Evolutionary conservation across 1,140 invertebrate species (phyloP).

Genomic region (Venturia canescens): DNA sequence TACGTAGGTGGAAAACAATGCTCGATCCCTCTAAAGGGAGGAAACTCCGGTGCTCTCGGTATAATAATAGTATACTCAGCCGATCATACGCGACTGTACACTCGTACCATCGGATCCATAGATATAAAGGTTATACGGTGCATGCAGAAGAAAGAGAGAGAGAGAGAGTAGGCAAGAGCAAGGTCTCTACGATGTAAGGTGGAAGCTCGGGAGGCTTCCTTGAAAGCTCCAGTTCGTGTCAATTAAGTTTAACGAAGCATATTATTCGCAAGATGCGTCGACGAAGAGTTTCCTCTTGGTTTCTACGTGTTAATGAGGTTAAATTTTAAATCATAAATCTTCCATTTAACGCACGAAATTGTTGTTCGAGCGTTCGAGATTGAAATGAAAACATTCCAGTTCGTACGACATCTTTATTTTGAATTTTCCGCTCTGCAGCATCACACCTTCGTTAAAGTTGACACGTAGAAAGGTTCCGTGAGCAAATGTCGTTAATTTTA

Average conservation of each 20-base stretch:
- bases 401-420: not conserved
- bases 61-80: conserved; percentile 35
- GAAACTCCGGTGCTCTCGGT: conserved; percentile 36
- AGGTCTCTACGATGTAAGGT: no score
- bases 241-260: conserved; percentile 41
- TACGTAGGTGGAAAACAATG: conserved; percentile 27
- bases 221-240: conserved; percentile 13
- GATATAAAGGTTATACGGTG: not conserved
- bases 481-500: not conserved
- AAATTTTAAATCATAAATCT: conserved; percentile 18
- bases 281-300: not conserved
- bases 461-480: not conserved
- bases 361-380: conserved; percentile 15
- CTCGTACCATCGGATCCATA: not conserved
- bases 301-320: conserved; percentile 39
- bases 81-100: conserved; percentile 24
- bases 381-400: not conserved
- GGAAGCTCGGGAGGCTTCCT: not conserved
- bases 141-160: not conserved
- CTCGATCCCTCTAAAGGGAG: not conserved
- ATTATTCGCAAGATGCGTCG: conserved; percentile 39
- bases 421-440: not conserved
- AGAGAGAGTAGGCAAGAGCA: no score
- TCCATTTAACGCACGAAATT: conserved; percentile 13
- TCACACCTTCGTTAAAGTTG: not conserved